A percentile compares a stretch with the other conserved stretches of the same genome.
Evolutionary conservation across 2,113 vertebrate genomes (phyloP).

Genomic region (Scolopax mira): DNA sequence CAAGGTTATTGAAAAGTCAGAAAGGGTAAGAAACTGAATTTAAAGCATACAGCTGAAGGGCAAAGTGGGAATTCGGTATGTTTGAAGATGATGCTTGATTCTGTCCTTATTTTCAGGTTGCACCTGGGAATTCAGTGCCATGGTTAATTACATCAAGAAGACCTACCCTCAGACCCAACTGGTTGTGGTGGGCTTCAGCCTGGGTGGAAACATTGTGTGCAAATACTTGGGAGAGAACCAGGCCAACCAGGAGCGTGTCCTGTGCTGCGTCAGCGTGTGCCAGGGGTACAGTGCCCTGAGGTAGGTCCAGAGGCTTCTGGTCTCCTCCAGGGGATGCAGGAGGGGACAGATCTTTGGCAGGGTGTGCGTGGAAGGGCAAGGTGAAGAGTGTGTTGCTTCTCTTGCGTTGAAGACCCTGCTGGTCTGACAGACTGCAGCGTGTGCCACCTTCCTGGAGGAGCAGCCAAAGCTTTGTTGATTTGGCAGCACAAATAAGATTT

Average conservation of each 20-base stretch:
- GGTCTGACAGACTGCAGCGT: background rate
- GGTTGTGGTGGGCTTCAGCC: conserved; percentile 94
- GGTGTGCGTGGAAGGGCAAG: background rate
- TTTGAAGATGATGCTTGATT: background rate
- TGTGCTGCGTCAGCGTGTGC: conserved; percentile 94
- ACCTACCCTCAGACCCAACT: conserved; percentile 86
- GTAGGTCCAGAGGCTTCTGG: conserved; percentile 68
- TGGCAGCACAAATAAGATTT: background rate
- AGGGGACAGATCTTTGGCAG: background rate
- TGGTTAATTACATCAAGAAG: conserved; percentile 95
- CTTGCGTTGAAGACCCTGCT: background rate
- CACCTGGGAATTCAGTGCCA: conserved; percentile 95
- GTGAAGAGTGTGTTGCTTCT: background rate
- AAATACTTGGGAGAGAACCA: conserved; percentile 94
- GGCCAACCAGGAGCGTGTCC: conserved; percentile 90
- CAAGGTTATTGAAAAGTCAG: background rate
- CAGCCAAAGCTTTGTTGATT: background rate
- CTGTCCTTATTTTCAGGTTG: conserved; percentile 80
- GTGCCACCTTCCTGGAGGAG: background rate
- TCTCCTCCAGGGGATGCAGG: background rate
- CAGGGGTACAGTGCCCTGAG: conserved; percentile 96
- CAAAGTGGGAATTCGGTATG: background rate
- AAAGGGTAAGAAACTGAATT: background rate
- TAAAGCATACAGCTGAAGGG: background rate
- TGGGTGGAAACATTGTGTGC: conserved; percentile 97